Percentiles rank a stretch among this genome's conserved stretches.
Evolutionary conservation across 2,113 vertebrate genomes (phyloP).

Genomic region (Silurus asotus): DNA sequence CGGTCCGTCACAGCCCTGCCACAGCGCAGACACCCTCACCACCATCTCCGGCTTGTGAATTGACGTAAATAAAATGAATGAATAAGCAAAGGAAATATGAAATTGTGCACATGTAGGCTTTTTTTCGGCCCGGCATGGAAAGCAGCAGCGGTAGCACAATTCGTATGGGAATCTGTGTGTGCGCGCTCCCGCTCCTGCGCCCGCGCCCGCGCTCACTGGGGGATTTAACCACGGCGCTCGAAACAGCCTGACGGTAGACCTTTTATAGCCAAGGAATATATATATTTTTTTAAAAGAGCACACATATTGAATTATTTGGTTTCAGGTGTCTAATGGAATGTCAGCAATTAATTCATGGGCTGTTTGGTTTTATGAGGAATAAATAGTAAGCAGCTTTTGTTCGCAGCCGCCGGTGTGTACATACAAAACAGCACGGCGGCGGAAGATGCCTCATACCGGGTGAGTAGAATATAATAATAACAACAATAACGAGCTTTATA

Average conservation of each 20-base stretch:
- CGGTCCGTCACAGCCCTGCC: neutral
- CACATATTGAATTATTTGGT: neutral
- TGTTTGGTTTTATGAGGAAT: neutral
- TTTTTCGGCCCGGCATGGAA: neutral
- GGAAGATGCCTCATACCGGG: conserved; percentile 46
- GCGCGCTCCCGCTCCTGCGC: conserved; percentile 46
- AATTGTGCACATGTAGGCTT: neutral
- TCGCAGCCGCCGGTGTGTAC: conserved; percentile 5
- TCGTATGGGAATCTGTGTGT: neutral
- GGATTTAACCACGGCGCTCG: conserved; percentile 60
- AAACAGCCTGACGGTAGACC: conserved; percentile 7
- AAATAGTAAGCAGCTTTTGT: conserved; percentile 22
- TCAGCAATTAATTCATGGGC: neutral
- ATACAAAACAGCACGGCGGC: conserved; percentile 10
- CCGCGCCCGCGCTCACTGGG: conserved; percentile 56
- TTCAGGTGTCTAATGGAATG: conserved; percentile 22
- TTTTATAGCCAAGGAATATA: neutral
- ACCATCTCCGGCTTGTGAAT: neutral
- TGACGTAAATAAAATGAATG: neutral
- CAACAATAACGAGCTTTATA: neutral
- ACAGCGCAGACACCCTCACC: neutral
- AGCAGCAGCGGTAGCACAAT: neutral
- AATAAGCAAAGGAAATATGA: neutral
- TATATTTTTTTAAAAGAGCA: neutral
- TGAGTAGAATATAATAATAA: conserved; percentile 14